Base-by-base conservation (phyloP, 1,140 invertebrate species). In the Lucilia sericata region DNA sequence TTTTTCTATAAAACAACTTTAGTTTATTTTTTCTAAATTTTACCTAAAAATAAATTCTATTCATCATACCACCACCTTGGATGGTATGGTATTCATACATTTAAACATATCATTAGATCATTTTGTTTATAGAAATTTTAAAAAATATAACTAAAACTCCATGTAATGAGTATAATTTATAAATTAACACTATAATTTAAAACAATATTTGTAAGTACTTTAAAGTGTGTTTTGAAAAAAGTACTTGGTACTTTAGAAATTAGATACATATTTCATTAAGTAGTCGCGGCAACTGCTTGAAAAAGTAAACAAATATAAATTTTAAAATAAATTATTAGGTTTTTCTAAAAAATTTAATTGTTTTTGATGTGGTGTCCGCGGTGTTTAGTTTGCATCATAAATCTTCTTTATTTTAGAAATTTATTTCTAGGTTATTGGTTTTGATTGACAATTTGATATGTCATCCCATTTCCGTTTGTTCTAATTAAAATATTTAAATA, bases 401-500 rank as follows among this genome's bases (percentile, higher is more conserved):
- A 70, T 70, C 65, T 21, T 70, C 21, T 21, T 9, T 60, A 30
- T 30, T 30, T n/a, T 17, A 19, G 2, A 25, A 70, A 19, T 25
- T n/a, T 19, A 70, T 70, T 70, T 70, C 65, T 70, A 21, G 65
- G 65, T 70, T 70, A 70, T 70, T 70, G 65, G 21, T 70, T 70
- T 70, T 70, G 65, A 70, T 70, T 70, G 65, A 70, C 65, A 70
- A 70, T 70, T 70, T 70, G 19, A 70, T 70, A 70, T 70, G 65
- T 21, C 65, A 70, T 21, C 65, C 65, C 65, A 25, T 70, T 70
- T 70, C 19, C 65, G 65, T 12, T 70, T 70, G 65, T 70, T 70
- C 65, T 70, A 70, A 42, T 78, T 78, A 42, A 78, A 78, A 4
- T 36, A 42, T 78, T 78, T 42, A n/a, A 78, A 78, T 78, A 42